Evolutionary conservation across 2,888 invertebrate genomes (phyloP).

Genomic region (Hylaea fasciaria): DNA sequence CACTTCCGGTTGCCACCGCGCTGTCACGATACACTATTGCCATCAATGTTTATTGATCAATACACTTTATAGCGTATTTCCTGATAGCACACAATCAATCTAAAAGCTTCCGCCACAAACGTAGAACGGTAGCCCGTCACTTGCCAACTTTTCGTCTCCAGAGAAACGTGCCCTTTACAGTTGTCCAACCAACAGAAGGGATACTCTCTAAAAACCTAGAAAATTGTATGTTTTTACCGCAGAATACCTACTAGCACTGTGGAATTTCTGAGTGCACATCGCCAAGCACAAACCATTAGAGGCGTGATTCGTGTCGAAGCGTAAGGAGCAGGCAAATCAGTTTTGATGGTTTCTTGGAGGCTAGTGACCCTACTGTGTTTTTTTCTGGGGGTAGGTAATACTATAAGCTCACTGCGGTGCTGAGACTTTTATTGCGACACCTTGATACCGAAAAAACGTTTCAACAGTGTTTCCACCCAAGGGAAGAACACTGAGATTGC

Average conservation of each 20-base stretch:
- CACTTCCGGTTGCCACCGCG: constrained; percentile 2
- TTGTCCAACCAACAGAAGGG: constrained; percentile 11
- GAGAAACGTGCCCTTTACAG: constrained; percentile 49
- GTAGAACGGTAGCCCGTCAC: constrained; percentile 43
- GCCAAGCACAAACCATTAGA: too few species aligned
- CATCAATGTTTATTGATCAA: constrained; percentile 23
- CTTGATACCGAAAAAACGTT: constrained; percentile 48
- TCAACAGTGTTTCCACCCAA: constrained; percentile 41
- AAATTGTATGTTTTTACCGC: not conserved
- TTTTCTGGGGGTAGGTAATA: constrained; percentile 14
- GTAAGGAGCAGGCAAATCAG: too few species aligned
- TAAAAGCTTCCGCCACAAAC: constrained; percentile 41
- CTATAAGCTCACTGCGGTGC: constrained; percentile 25
- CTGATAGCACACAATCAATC: constrained; percentile 42
- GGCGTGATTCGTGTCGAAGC: too few species aligned
- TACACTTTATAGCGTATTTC: constrained; percentile 25
- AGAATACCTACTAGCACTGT: not conserved
- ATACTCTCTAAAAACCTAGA: not conserved
- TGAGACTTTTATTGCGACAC: constrained; percentile 43
- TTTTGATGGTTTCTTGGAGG: too few species aligned
- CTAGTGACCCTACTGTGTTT: not conserved
- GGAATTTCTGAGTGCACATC: too few species aligned
- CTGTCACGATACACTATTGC: constrained; percentile 7
- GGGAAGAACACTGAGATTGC: constrained; percentile 39
- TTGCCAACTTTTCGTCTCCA: constrained; percentile 46